Conservation (phyloP, 2,888 invertebrate genomes). For the Cecidostiba fungosa region DNA sequence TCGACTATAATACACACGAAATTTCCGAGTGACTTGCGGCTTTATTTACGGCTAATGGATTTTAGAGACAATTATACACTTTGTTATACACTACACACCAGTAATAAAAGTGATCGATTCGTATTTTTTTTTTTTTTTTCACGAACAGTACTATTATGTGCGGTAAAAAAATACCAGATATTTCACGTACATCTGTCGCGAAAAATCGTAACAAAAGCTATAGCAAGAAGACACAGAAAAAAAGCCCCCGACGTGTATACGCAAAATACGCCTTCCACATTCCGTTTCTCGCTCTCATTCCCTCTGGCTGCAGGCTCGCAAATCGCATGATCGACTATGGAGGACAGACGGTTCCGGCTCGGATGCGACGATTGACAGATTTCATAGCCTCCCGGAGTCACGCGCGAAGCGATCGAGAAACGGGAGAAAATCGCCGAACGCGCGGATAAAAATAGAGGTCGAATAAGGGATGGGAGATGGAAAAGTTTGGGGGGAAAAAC, state of each 20-base stretch:
- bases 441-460: constrained; percentile 25
- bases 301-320: neutral
- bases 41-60: constrained; percentile 21
- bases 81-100: too few relatives aligned
- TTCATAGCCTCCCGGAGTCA: constrained; percentile 45
- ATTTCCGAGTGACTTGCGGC: constrained; percentile 8
- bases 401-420: constrained; percentile 41
- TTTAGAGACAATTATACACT: neutral
- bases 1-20: constrained; percentile 9
- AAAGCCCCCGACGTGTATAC: neutral
- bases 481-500: constrained; percentile 19
- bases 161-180: too few relatives aligned
- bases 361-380: constrained; percentile 61
- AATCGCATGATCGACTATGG: constrained; percentile 59
- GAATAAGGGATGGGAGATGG: constrained; percentile 2
- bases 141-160: too few relatives aligned
- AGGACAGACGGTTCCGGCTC: constrained; percentile 44
- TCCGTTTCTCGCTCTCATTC: constrained; percentile 14
- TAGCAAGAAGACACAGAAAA: neutral
- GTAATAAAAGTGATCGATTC: too few relatives aligned
- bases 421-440: constrained; percentile 45
- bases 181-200: neutral
- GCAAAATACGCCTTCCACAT: neutral
- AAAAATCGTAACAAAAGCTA: constrained; percentile 1
- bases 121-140: neutral